A percentile compares a stretch with the other conserved stretches of the same genome.
phyloP scores from a whole-genome alignment of 2,888 invertebrate species.

The Molorchus minor region DNA sequence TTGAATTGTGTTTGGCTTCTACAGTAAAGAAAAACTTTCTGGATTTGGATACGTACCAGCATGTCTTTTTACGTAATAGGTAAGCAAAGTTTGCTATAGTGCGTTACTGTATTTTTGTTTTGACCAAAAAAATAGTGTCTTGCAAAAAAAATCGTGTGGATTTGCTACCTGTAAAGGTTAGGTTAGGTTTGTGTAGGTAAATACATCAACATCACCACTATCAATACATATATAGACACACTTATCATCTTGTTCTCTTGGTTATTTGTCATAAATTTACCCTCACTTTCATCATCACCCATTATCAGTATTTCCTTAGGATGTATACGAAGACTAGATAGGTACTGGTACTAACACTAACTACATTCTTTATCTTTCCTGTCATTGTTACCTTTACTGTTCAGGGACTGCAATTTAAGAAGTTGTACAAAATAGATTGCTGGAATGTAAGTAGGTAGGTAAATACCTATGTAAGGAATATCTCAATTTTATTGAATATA shows the following conservation, averaged over 20 bases:
- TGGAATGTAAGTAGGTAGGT: not conserved
- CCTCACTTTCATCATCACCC: too few species aligned
- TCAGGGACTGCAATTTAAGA: not conserved
- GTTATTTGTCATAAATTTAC: not conserved
- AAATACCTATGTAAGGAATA: not conserved
- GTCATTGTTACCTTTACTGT: not conserved
- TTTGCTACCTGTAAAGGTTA: slow-evolving; percentile 30
- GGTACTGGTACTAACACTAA: not conserved
- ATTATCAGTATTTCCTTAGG: too few species aligned
- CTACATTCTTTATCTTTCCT: not conserved
- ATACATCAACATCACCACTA: not conserved
- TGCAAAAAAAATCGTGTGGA: not conserved
- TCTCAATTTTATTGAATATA: not conserved
- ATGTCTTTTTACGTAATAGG: slow-evolving; percentile 58
- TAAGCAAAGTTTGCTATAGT: slow-evolving; percentile 40
- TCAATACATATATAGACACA: too few species aligned
- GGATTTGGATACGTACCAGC: slow-evolving; percentile 57
- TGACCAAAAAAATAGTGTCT: not conserved
- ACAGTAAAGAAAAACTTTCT: slow-evolving; percentile 51
- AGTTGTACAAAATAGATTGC: not conserved
- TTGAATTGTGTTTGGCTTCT: slow-evolving; percentile 61
- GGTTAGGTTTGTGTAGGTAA: slow-evolving; percentile 36
- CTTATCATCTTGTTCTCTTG: too few species aligned
- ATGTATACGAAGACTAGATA: not conserved
- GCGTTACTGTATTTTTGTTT: slow-evolving; percentile 2